Evolutionary conservation across 2,888 invertebrate genomes (phyloP).

Genomic region (Seira musarum): DNA sequence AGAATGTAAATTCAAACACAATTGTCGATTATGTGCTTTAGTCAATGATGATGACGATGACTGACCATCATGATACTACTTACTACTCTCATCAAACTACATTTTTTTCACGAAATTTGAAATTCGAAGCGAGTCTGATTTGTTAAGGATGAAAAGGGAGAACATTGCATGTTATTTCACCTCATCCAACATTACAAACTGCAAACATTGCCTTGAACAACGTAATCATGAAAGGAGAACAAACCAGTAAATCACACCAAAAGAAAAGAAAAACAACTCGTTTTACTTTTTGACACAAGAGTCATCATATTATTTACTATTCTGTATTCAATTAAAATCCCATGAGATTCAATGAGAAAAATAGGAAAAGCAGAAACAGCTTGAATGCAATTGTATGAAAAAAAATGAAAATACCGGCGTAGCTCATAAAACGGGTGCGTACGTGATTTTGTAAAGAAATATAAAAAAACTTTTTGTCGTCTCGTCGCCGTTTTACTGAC

Average conservation of each 20-base stretch:
- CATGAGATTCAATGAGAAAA: not conserved
- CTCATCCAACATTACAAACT: too few species aligned
- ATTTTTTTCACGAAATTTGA: conserved; percentile 10
- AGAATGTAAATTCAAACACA: too few species aligned
- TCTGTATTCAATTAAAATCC: conserved; percentile 4
- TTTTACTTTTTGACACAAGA: not conserved
- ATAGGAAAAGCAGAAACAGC: not conserved
- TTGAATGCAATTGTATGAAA: not conserved
- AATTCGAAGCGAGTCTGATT: not conserved
- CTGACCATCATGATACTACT: too few species aligned
- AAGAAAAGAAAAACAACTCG: not conserved
- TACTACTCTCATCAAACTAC: not conserved
- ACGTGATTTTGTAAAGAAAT: not conserved
- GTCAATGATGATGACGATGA: too few species aligned
- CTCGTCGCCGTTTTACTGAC: not conserved
- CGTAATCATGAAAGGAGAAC: too few species aligned
- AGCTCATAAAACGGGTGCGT: not conserved
- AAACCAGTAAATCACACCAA: too few species aligned
- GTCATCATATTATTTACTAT: not conserved
- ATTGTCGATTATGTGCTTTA: too few species aligned
- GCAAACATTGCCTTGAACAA: too few species aligned
- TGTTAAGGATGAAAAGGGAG: too few species aligned
- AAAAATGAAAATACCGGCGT: not conserved
- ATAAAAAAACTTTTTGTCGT: not conserved
- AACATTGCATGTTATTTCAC: too few species aligned